Percentiles rank a stretch among this genome's conserved stretches.
These are phyloP conservation scores for Drosophila barbarae DNA, from an alignment of 2,888 invertebrate genomes.

Conservation along the genomic window DNA sequence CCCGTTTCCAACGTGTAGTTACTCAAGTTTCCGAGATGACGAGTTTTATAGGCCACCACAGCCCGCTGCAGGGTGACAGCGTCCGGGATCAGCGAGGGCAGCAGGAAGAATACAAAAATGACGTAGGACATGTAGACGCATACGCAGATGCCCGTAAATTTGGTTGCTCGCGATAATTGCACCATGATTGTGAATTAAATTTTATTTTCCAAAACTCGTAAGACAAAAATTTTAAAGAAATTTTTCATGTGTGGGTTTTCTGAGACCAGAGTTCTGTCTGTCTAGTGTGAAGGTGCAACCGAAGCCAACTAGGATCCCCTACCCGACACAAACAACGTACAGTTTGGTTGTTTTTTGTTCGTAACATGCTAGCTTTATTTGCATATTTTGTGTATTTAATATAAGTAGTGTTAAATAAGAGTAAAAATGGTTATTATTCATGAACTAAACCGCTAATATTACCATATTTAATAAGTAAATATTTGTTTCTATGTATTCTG, in stretches of 20 bases:
- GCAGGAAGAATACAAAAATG: conserved; percentile 48
- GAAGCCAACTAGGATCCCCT: conserved; percentile 2
- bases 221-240: background rate
- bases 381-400: conserved; percentile 22
- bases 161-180: conserved; percentile 35
- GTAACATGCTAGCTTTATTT: conserved; percentile 50
- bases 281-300: background rate
- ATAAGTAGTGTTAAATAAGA: conserved; percentile 9
- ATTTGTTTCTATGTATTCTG: conserved; percentile 21
- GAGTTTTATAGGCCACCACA: conserved; percentile 26
- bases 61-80: conserved; percentile 44
- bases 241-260: background rate
- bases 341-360: conserved; percentile 15
- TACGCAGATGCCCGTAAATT: conserved; percentile 54
- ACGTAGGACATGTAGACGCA: conserved; percentile 49
- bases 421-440: conserved; percentile 28
- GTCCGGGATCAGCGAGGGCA: conserved; percentile 60
- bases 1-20: conserved; percentile 45
- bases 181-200: conserved; percentile 40
- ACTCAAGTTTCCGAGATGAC: conserved; percentile 38
- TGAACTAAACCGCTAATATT: conserved; percentile 53
- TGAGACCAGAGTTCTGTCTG: background rate
- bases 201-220: background rate
- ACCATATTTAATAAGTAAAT: conserved; percentile 48
- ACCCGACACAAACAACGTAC: background rate